A percentile compares a stretch with the other conserved stretches of the same genome.
phyloP scores from a whole-genome alignment of 2,797 vertebrate genomes.

The Champsocephalus esox region DNA sequence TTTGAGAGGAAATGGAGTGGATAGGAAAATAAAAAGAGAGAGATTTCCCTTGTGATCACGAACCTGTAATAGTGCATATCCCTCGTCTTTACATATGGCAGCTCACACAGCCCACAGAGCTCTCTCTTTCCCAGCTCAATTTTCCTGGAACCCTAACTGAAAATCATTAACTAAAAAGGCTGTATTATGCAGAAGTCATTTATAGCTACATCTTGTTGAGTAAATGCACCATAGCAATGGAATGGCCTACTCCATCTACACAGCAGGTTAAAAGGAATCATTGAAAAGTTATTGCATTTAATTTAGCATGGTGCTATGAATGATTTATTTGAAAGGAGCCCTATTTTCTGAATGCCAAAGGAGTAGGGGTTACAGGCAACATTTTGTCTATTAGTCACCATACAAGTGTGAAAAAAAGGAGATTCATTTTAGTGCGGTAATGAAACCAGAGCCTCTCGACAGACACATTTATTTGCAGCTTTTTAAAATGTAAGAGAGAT shows the following conservation, averaged over 20 bases:
- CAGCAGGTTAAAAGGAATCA: constrained; percentile 61
- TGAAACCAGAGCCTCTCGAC: constrained; percentile 42
- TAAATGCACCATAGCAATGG: constrained; percentile 57
- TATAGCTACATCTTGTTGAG: constrained; percentile 57
- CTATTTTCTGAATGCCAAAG: constrained; percentile 35
- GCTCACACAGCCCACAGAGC: constrained; percentile 23
- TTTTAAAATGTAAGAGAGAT: constrained; percentile 47
- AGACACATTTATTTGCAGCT: constrained; percentile 51
- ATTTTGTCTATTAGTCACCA: constrained; percentile 45
- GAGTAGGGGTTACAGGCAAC: constrained; percentile 13
- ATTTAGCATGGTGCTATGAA: constrained; percentile 53
- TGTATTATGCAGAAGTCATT: constrained; percentile 47
- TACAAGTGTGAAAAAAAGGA: constrained; percentile 22
- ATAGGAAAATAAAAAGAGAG: constrained; percentile 23
- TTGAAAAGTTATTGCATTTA: constrained; percentile 62
- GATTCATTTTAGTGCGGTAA: constrained; percentile 50
- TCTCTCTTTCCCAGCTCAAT: constrained; percentile 26
- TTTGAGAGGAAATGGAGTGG: constrained; percentile 8
- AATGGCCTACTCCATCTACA: constrained; percentile 54
- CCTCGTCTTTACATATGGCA: constrained; percentile 14
- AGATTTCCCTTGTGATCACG: constrained; percentile 27
- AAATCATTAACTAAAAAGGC: constrained; percentile 67
- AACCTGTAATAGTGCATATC: constrained; percentile 28
- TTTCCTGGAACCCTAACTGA: constrained; percentile 36
- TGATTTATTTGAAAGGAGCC: constrained; percentile 55